Evolutionary conservation across 2,113 vertebrate genomes (phyloP), one percentile per base, ranked within the genome.

Genomic region (Gymnobelideus leadbeateri): DNA sequence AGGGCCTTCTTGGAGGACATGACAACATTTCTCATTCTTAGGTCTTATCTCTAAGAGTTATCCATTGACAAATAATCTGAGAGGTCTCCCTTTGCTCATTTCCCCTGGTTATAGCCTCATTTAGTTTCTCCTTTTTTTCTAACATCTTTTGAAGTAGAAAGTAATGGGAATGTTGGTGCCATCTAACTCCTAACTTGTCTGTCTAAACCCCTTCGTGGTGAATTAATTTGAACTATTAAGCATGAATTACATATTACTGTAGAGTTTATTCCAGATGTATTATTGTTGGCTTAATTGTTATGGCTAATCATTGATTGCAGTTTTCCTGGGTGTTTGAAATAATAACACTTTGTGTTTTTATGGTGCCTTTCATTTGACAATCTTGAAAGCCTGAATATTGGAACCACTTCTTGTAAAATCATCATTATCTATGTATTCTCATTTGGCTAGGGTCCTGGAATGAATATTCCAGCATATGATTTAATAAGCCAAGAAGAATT

Each of bases 201-300:
- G 91, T 92, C 94, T 98, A 97, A 96, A 0, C 31, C 92, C 95
- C 12, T 97, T 96, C 68, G 94, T 90, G 96, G 93, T 93, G 91
- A 97, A 97, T 97, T 96, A 96, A 97, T 96, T 96, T 96, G 96
- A 97, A 96, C 95, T 98, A 96, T 97, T 98, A 97, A 97, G 95
- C 95, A 96, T 96, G 96, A 97, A 98, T 92, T 97, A 96, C 89
- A 68, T 96, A 96, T 96, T 94, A 93, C 94, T 6, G 47, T 92
- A 51, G 89, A 95, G 91, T 95, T 96, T 95, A 96, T 94, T 98
- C 93, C 94, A 97, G 97, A 97, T 97, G 93, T 95, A 95, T 96
- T 97, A 96, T 95, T 95, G 94, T 96, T 98, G 96, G 93, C 92
- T 97, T 98, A 97, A 97, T 97, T 97, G 94, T 98, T 98, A 96